Conservation (phyloP, 2,797 vertebrate genomes). For the Acrocephalus scirpaceus region DNA sequence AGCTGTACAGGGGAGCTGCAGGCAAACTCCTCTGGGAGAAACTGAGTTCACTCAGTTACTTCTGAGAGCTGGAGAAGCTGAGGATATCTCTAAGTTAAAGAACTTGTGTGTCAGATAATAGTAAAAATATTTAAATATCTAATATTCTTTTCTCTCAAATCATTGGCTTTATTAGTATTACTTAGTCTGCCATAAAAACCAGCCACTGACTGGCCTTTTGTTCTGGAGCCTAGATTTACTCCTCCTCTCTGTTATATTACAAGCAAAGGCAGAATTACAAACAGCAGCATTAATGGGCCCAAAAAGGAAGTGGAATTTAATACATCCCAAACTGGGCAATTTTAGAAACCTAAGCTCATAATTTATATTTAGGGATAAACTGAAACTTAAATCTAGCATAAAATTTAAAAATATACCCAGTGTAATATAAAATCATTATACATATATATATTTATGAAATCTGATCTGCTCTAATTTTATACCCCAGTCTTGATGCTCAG, state of each 20-base stretch:
- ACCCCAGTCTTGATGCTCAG: neutral
- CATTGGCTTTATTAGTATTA: neutral
- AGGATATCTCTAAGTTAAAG: neutral
- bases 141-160: neutral
- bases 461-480: neutral
- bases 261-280: neutral
- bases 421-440: neutral
- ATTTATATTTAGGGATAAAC: neutral
- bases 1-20: neutral
- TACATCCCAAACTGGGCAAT: neutral
- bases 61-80: neutral
- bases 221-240: neutral
- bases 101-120: neutral
- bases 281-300: neutral
- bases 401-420: neutral
- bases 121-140: neutral
- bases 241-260: neutral
- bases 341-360: neutral
- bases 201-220: neutral
- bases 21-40: neutral
- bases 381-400: constrained; percentile 3
- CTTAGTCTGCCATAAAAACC: neutral
- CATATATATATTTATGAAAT: neutral
- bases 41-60: neutral
- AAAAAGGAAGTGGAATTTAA: constrained; percentile 12